Conservation (phyloP, 1,140 invertebrate species). For the Trichonephila inaurata region DNA sequence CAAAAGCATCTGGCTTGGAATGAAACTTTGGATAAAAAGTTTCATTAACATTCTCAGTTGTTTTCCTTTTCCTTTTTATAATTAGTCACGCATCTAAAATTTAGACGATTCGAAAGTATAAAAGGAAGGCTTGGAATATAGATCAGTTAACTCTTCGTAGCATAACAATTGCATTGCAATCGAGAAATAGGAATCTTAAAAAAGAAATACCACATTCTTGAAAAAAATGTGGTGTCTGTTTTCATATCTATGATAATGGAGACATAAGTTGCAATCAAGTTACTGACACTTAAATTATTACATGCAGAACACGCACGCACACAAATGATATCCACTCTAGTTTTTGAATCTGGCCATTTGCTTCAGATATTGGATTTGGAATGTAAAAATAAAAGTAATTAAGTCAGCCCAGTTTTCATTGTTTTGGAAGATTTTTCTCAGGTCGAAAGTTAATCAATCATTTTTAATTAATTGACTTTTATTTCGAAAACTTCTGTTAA, state of each 20-base stretch:
- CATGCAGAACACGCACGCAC: neutral
- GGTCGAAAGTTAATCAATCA: no score
- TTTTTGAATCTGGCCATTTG: no score
- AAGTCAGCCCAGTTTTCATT: no score
- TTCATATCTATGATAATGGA: neutral
- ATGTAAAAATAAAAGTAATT: no score
- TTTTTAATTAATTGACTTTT: no score
- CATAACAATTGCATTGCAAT: neutral
- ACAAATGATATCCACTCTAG: no score
- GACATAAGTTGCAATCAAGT: neutral
- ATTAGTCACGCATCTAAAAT: slow-evolving; percentile 41
- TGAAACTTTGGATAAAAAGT: neutral
- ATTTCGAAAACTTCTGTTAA: no score
- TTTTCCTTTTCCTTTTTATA: slow-evolving; percentile 20
- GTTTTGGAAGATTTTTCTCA: no score
- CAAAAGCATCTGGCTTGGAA: neutral
- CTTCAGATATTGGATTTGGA: no score
- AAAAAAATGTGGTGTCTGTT: neutral
- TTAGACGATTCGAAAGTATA: neutral
- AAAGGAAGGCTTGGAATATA: neutral
- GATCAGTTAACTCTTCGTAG: neutral
- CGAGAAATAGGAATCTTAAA: neutral
- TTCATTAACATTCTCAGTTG: slow-evolving; percentile 38
- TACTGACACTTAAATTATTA: neutral
- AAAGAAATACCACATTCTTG: neutral